These are phyloP conservation scores for Papilio elwesi DNA, from an alignment of 2,888 invertebrate genomes.

Conservation along the genomic window DNA sequence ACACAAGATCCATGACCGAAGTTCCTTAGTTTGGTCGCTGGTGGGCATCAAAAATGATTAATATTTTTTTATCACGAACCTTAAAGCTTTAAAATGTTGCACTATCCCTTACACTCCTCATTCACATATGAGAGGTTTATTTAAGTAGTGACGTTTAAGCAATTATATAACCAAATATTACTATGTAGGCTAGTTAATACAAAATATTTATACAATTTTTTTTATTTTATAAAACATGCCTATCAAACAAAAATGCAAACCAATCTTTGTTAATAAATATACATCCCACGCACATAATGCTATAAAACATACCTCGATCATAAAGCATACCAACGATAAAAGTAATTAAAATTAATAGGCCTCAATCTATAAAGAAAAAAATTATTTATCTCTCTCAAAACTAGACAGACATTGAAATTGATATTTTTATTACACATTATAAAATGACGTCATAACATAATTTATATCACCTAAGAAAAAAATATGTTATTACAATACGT, in stretches of 20 bases:
- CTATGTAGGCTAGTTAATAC: no score
- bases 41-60: background rate
- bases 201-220: no score
- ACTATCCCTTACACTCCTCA: no score
- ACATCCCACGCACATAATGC: slow-evolving; percentile 15
- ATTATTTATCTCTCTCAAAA: background rate
- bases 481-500: no score
- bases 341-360: slow-evolving; percentile 21
- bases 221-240: no score
- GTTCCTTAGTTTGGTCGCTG: background rate
- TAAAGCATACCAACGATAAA: slow-evolving; percentile 12
- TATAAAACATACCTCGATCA: slow-evolving; percentile 17
- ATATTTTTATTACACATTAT: slow-evolving; percentile 1
- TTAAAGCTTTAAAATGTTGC: no score
- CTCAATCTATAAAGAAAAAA: slow-evolving; percentile 2
- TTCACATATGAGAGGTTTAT: no score
- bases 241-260: no score
- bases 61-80: no score
- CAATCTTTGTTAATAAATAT: slow-evolving; percentile 19
- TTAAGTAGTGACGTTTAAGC: no score
- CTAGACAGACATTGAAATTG: background rate
- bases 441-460: slow-evolving; percentile 6
- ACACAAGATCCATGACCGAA: background rate
- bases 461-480: background rate
- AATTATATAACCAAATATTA: no score